These are phyloP conservation scores for Griposia aprilina DNA, from an alignment of 2,888 invertebrate genomes.

Conservation along the genomic window DNA sequence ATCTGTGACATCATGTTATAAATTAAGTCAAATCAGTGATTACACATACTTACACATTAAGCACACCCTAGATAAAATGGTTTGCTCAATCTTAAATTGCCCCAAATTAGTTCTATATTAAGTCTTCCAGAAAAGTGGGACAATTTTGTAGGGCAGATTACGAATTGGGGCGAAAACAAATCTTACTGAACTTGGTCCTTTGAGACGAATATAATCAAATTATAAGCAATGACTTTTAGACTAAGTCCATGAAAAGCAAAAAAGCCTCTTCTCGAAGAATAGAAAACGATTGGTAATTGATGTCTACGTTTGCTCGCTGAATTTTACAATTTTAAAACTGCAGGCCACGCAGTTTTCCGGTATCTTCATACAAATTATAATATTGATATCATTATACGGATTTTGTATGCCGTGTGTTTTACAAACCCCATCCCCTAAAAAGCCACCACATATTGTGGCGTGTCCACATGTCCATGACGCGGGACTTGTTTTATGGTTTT, in stretches of 20 bases:
- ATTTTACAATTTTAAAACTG: not conserved
- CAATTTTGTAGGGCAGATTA: not conserved
- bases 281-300: not conserved
- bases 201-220: not conserved
- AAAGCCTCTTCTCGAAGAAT: not conserved
- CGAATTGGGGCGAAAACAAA: slow-evolving; percentile 3
- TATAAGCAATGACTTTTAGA: not conserved
- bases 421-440: slow-evolving; percentile 28
- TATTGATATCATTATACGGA: not conserved
- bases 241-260: not conserved
- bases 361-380: not conserved
- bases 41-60: not conserved
- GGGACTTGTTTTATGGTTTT: slow-evolving; percentile 41
- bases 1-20: not conserved
- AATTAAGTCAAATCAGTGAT: not conserved
- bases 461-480: slow-evolving; percentile 10
- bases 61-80: too few species aligned
- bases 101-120: slow-evolving; percentile 14
- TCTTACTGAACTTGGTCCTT: not conserved
- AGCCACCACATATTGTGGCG: slow-evolving; percentile 26
- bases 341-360: not conserved
- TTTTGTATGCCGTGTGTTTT: not conserved
- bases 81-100: slow-evolving; percentile 18
- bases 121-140: not conserved
- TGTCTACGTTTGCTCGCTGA: not conserved